phyloP scores from a whole-genome alignment of 2,113 vertebrate genomes.

The Leptobrachium ailaonicum region DNA sequence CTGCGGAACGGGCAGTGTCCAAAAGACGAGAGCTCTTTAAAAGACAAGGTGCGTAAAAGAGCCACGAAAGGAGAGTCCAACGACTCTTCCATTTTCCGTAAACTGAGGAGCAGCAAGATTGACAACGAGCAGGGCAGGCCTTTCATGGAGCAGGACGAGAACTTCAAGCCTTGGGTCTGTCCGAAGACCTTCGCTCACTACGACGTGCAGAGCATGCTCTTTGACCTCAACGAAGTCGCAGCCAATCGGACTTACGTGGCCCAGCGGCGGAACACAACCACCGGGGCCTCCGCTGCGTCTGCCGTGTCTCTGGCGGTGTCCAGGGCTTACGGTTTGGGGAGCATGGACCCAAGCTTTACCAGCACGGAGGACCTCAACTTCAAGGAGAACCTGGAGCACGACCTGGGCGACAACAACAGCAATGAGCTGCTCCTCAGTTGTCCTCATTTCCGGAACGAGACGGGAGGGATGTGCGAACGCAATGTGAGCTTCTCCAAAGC shows the following conservation, averaged over 20 bases:
- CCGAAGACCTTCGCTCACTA: conserved; percentile 86
- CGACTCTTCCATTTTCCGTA: conserved; percentile 83
- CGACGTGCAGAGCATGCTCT: conserved; percentile 88
- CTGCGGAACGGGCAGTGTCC: conserved; percentile 53
- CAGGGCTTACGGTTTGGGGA: conserved; percentile 57
- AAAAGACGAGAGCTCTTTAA: conserved; percentile 47
- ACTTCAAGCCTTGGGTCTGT: conserved; percentile 74
- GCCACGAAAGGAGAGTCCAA: conserved; percentile 64
- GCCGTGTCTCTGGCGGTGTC: conserved; percentile 64
- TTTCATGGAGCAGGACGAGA: conserved; percentile 58
- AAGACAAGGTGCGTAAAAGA: conserved; percentile 75
- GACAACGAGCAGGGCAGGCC: conserved; percentile 65
- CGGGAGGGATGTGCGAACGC: conserved; percentile 76
- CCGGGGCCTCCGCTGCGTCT: conserved; percentile 85
- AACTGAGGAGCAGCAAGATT: conserved; percentile 70
- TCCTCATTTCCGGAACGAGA: conserved; percentile 91
- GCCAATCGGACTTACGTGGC: conserved; percentile 64
- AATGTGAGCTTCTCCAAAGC: conserved; percentile 83
- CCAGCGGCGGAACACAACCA: conserved; percentile 83
- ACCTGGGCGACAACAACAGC: conserved; percentile 69
- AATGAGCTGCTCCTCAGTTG: conserved; percentile 85
- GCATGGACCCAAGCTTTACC: conserved; percentile 71
- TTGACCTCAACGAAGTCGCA: conserved; percentile 79
- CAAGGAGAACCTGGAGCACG: conserved; percentile 71
- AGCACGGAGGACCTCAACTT: conserved; percentile 80